Percentiles rank a stretch among this genome's conserved stretches.
Conservation (phyloP, 1,140 invertebrate species). For the Dendrolimus kikuchii region DNA sequence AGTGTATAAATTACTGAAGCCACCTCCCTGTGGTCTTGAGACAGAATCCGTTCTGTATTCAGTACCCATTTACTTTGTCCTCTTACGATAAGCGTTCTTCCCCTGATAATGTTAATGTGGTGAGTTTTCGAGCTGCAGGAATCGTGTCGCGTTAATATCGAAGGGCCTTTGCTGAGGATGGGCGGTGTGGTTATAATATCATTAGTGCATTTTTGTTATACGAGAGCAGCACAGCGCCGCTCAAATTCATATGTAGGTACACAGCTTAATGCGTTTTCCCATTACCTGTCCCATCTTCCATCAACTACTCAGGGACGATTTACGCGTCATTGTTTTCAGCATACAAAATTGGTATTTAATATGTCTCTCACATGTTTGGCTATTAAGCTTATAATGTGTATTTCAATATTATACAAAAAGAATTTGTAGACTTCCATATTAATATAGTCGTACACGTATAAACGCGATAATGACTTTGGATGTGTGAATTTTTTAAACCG, state of each 20-base stretch:
- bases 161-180: constrained; percentile 15
- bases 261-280: constrained; percentile 51
- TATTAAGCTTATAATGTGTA: too few species aligned
- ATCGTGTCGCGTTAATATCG: constrained; percentile 21
- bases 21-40: not conserved
- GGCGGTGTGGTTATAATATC: constrained; percentile 20
- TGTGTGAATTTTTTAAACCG: too few species aligned
- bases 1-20: not conserved
- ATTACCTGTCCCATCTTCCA: constrained; percentile 47
- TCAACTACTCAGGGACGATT: constrained; percentile 24
- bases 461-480: too few species aligned
- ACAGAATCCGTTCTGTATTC: constrained; percentile 2
- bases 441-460: too few species aligned
- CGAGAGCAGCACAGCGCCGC: constrained; percentile 26
- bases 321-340: constrained; percentile 23
- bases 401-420: too few species aligned
- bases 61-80: constrained; percentile 2
- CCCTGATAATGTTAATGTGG: constrained; percentile 6
- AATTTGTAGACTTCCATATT: too few species aligned
- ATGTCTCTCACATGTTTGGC: not conserved
- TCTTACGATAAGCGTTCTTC: not conserved
- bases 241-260: constrained; percentile 18
- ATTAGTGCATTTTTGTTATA: constrained; percentile 51
- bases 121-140: constrained; percentile 4
- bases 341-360: constrained; percentile 7